Evolutionary conservation across 2,888 invertebrate species (phyloP), one percentile per base, ranked within the genome.

Genomic region (Ormyrus thymus): DNA sequence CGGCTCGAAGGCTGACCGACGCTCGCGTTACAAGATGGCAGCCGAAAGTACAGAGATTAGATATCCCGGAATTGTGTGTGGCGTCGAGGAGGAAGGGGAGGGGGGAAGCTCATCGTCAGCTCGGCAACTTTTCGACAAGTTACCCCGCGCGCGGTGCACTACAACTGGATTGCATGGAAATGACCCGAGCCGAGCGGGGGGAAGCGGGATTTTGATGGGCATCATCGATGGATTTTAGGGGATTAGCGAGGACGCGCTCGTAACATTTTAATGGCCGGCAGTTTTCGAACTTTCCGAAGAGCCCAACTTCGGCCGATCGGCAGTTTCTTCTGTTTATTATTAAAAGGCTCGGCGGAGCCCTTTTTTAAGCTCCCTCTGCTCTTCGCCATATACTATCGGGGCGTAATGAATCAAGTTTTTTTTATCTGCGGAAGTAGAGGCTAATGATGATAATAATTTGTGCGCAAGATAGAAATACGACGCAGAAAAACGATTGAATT

Each of bases 1-100:
- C 66, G 56, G 56, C 11, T 43, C 62, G 62, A 76, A 50, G 58
- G 73, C 45, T 74, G 64, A 66, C 69, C 78, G 81, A 75, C 62
- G 81, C 81, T 85, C 84, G 83, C 81, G 77, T 87, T 86, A 85
- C 88, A 88, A 87, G 85, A 88, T 88, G 88, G 88, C 88, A 85
- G 84, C 85, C 87, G 85, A 87, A 87, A 87, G 86, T 86, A 43
- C 81, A 85, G 86, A 88, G 87, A 89, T 89, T 89, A 88, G 89
- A 89, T 89, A 88, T 81, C 83, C 81, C 78, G 84, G 83, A 81
- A 81, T 83, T 58, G 56, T 69, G 73, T 53, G 59, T 70, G 8
- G 29, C 13, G 13, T n/a, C 15, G 66, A 45, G 50, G 50, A 50
- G 58, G 56, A 2, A 65, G 65, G 68, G 10, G 11, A n/a, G 48